Evolutionary conservation across 2,113 vertebrate species (phyloP), one percentile per base, ranked within the genome.

Genomic region (Platysteira castanea): DNA sequence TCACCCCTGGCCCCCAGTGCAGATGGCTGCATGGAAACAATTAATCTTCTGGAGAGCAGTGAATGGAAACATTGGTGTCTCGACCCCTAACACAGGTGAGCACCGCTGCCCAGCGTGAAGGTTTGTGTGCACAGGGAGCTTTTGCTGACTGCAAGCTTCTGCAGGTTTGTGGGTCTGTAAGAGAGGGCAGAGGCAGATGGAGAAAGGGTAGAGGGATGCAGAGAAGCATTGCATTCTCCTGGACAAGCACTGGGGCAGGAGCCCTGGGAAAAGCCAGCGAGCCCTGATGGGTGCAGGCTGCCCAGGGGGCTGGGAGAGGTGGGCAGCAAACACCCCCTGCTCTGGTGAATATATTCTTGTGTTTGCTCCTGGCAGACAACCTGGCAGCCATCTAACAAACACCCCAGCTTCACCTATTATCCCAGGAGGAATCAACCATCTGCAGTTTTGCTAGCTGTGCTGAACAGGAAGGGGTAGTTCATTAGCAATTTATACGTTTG

Each of bases 401-500:
- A 75, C 68, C 68, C 71, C 35, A 35, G 60, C 83, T 78, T 89
- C 94, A 93, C 94, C 94, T 90, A 90, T 65, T 83, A 68, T 93
- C 86, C 89, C 89, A 61, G 84, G 76, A 68, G 87, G 87, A 94
- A 91, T 92, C 87, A 89, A 44, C 87, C 87, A 53, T 94, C 95
- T 95, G 87, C 64, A 84, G 89, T 46, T 92, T 44, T 57, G 73
- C 89, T 79, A 35, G 84, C 91, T 95, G 70, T 37, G 87, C 84
- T 53, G 81, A 65, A 52, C 70, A 63, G 89, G 91, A 94, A 95
- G 65, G 61, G 57, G 46, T 46, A 89, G 89, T 46, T 93, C 86
- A 95, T 90, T 95, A 92, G 95, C 86, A 89, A 95, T 96, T 89
- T 92, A 84, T 90, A n/a, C 2, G 0, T 95, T 94, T 30, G 27